Conservation (phyloP, 2,888 invertebrate species). For the Latrodectus hesperus region DNA sequence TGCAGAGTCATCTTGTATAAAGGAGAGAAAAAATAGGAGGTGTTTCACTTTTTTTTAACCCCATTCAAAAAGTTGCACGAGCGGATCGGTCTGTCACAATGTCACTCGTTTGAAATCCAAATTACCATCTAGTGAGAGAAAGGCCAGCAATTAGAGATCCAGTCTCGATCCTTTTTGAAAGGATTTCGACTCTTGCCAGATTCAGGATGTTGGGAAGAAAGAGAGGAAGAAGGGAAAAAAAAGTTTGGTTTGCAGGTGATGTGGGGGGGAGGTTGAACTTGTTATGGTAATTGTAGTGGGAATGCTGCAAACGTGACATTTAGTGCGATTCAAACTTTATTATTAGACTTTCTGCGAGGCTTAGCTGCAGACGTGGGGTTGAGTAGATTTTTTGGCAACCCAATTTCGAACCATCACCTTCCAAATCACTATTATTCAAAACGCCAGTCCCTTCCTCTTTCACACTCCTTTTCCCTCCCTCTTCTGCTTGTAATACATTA, state of each 20-base stretch:
- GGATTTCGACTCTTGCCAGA: slow-evolving; percentile 44
- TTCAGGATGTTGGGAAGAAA: slow-evolving; percentile 40
- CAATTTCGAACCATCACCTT: slow-evolving; percentile 2
- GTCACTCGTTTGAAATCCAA: slow-evolving; percentile 61
- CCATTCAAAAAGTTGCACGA: too few species aligned
- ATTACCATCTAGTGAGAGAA: slow-evolving; percentile 16
- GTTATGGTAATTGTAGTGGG: slow-evolving; percentile 58
- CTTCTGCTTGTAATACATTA: too few species aligned
- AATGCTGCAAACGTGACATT: slow-evolving; percentile 42
- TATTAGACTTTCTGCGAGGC: slow-evolving; percentile 3
- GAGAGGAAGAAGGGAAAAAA: slow-evolving; percentile 2
- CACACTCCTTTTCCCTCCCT: too few species aligned
- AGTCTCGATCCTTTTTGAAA: slow-evolving; percentile 45
- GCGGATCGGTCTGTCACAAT: slow-evolving; percentile 50
- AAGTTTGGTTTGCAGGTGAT: slow-evolving; percentile 28
- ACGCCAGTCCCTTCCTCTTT: too few species aligned
- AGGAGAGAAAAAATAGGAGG: too few species aligned
- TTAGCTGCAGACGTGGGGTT: slow-evolving; percentile 8
- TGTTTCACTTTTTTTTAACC: too few species aligned
- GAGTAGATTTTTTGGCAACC: neutral
- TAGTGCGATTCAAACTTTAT: slow-evolving; percentile 22
- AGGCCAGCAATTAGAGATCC: neutral
- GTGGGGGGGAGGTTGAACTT: slow-evolving; percentile 24
- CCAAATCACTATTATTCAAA: neutral
- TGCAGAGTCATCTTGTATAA: too few species aligned